These are phyloP conservation scores for Bettongia penicillata DNA, from an alignment of 2,113 vertebrate genomes.

Conservation along the genomic window DNA sequence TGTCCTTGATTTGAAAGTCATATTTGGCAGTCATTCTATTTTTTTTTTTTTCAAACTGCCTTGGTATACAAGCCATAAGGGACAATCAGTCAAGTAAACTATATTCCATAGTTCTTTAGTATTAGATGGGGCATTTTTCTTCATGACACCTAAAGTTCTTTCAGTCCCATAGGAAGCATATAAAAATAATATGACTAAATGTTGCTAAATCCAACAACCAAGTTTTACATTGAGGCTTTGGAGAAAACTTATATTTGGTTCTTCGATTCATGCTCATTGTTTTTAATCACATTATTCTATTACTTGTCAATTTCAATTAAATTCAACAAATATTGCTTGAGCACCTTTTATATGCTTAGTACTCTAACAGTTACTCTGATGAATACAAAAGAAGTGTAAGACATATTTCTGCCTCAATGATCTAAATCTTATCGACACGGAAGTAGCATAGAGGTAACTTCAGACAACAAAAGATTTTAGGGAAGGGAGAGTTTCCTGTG, in stretches of 20 bases:
- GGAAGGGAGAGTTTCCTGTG: neutral
- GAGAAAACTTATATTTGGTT: neutral
- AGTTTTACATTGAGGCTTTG: neutral
- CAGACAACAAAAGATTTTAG: neutral
- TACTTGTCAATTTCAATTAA: neutral
- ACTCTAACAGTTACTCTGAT: neutral
- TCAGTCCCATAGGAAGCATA: constrained; percentile 21
- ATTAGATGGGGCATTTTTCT: constrained; percentile 68
- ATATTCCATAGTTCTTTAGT: constrained; percentile 50
- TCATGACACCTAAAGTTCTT: constrained; percentile 53
- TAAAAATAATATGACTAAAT: neutral
- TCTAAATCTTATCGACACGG: neutral
- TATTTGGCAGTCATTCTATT: neutral
- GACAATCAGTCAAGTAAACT: constrained; percentile 52
- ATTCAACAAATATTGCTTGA: constrained; percentile 4
- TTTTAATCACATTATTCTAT: neutral
- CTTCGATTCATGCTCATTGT: neutral
- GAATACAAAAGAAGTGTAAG: neutral
- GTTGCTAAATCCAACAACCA: neutral
- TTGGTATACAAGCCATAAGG: constrained; percentile 45
- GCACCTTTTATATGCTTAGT: neutral
- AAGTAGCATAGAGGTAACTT: neutral
- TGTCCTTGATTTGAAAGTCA: constrained; percentile 65
- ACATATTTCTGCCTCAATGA: neutral
- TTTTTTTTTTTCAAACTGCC: constrained; percentile 73